phyloP scores from a whole-genome alignment of 2,797 vertebrate genomes.

The Coluber constrictor region DNA sequence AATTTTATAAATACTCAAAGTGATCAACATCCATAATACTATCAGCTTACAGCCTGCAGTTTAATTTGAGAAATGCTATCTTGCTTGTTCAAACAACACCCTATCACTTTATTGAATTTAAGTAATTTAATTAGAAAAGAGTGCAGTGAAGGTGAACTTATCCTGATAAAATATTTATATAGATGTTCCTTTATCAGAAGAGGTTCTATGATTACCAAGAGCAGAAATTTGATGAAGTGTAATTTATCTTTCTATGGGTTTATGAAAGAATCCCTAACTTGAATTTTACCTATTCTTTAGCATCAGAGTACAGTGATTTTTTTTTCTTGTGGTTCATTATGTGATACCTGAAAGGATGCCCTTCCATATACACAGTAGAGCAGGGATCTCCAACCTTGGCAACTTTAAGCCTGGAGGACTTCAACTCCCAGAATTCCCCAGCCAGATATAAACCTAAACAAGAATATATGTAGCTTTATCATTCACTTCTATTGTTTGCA shows the following conservation, averaged over 20 bases:
- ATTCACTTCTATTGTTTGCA: neutral
- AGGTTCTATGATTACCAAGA: neutral
- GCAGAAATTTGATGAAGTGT: slow-evolving; percentile 1
- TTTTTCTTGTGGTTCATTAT: neutral
- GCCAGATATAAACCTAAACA: neutral
- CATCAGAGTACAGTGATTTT: neutral
- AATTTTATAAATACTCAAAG: neutral
- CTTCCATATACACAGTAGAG: neutral
- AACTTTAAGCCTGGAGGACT: too few relatives aligned
- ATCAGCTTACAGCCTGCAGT: neutral
- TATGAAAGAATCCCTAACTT: neutral
- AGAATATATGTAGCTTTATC: neutral
- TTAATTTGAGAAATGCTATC: slow-evolving; percentile 4
- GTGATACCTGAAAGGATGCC: neutral
- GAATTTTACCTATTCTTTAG: neutral
- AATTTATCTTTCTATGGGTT: neutral
- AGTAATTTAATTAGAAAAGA: slow-evolving; percentile 20
- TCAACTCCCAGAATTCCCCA: neutral
- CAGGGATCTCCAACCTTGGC: too few relatives aligned
- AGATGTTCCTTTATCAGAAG: slow-evolving; percentile 11
- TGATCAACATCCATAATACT: neutral
- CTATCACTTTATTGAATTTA: neutral
- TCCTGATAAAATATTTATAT: neutral
- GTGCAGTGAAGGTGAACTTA: neutral
- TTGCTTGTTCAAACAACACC: neutral